These are phyloP conservation scores for Cheilosia impressa DNA, from an alignment of 2,888 invertebrate species.

Conservation along the genomic window DNA sequence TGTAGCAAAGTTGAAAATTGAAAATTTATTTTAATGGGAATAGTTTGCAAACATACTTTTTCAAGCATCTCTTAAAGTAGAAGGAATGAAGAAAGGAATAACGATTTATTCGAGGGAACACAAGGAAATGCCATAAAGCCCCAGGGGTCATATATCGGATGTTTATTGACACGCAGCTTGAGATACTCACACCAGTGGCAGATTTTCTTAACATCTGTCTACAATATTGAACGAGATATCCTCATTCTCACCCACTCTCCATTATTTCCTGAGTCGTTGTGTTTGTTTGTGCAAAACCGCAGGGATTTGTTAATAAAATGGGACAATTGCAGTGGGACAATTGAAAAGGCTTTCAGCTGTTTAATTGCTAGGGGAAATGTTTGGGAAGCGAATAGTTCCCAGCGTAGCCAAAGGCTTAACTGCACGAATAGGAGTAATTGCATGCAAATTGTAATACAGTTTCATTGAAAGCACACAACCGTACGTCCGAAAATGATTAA, in stretches of 20 bases:
- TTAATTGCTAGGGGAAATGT: conserved; percentile 50
- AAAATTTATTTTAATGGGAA: conserved; percentile 73
- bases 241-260: too few relatives aligned
- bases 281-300: conserved; percentile 17
- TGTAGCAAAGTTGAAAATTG: conserved; percentile 52
- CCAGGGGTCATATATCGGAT: conserved; percentile 19
- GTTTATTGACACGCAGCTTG: conserved; percentile 16
- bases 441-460: too few relatives aligned
- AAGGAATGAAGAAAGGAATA: background rate
- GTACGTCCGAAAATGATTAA: too few relatives aligned
- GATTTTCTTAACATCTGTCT: conserved; percentile 39
- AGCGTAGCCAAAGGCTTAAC: background rate
- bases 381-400: background rate
- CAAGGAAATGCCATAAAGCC: background rate
- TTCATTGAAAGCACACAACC: too few relatives aligned
- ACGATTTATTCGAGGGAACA: background rate
- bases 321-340: conserved; percentile 59
- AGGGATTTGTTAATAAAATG: conserved; percentile 41
- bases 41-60: conserved; percentile 58
- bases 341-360: conserved; percentile 44
- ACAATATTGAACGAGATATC: conserved; percentile 9
- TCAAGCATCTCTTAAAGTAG: background rate
- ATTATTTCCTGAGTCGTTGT: too few relatives aligned
- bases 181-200: conserved; percentile 2
- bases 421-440: background rate